Evolutionary conservation across 2,797 vertebrate species (phyloP).

Genomic region (Leontopithecus rosalia): DNA sequence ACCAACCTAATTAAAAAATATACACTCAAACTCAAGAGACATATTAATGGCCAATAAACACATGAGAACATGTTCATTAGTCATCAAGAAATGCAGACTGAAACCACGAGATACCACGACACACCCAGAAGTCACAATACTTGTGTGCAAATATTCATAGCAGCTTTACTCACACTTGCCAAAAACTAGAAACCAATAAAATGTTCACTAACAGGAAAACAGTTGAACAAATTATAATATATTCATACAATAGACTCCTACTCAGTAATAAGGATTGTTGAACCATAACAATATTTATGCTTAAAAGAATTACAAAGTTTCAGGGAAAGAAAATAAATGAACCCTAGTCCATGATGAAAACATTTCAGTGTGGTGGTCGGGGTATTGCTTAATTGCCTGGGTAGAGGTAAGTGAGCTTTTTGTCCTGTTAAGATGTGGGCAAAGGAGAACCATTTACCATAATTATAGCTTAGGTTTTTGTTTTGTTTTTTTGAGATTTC

Average conservation of each 20-base stretch:
- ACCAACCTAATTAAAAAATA: neutral
- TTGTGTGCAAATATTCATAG: neutral
- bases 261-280: neutral
- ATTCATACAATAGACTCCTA: neutral
- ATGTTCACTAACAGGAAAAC: neutral
- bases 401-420: neutral
- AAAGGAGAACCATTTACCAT: neutral
- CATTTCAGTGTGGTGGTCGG: too few relatives aligned
- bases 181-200: neutral
- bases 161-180: neutral
- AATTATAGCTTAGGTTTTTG: neutral
- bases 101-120: neutral
- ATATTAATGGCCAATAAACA: neutral
- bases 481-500: neutral
- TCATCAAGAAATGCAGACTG: neutral
- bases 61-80: neutral
- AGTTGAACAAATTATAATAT: neutral
- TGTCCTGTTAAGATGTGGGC: neutral
- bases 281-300: neutral
- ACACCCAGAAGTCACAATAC: neutral
- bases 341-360: neutral
- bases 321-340: too few relatives aligned
- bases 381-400: neutral
- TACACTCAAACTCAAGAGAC: neutral
- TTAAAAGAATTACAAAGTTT: neutral